Conservation (phyloP, 1,140 invertebrate species). For the Himalopsyche phryganea region DNA sequence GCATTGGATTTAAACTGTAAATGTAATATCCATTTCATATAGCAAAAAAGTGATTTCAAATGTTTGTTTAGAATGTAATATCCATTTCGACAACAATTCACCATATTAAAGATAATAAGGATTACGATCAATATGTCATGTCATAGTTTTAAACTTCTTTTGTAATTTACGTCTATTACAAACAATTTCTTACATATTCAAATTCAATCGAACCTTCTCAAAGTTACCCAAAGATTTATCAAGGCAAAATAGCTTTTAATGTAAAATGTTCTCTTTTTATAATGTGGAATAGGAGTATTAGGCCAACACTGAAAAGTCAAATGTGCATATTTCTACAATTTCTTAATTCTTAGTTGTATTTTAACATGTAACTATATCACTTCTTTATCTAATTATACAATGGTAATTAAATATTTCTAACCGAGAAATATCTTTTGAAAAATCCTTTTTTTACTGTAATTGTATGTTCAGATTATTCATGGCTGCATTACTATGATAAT, state of each 20-base stretch:
- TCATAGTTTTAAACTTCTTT: too few species aligned
- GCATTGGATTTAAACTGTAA: too few species aligned
- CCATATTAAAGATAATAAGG: too few species aligned
- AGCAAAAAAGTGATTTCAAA: too few species aligned
- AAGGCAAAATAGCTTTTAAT: not conserved
- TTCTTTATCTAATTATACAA: slow-evolving; percentile 18
- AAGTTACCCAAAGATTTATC: not conserved
- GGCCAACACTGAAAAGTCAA: slow-evolving; percentile 7
- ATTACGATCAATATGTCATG: too few species aligned
- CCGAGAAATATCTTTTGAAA: not conserved
- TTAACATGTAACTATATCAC: slow-evolving; percentile 29
- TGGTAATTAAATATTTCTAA: not conserved
- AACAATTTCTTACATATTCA: too few species aligned
- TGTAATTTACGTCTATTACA: too few species aligned
- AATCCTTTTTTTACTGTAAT: not conserved
- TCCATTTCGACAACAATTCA: too few species aligned
- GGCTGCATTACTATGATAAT: not conserved
- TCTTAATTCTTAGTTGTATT: slow-evolving; percentile 14
- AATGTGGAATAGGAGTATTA: not conserved
- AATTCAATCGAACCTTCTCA: not conserved
- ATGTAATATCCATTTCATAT: too few species aligned
- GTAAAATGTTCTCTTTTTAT: too few species aligned
- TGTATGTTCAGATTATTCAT: not conserved
- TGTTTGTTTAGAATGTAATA: too few species aligned
- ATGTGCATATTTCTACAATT: slow-evolving; percentile 20